Base-by-base conservation (phyloP, 2,113 vertebrate genomes). In the Notarius lentiginosus region DNA sequence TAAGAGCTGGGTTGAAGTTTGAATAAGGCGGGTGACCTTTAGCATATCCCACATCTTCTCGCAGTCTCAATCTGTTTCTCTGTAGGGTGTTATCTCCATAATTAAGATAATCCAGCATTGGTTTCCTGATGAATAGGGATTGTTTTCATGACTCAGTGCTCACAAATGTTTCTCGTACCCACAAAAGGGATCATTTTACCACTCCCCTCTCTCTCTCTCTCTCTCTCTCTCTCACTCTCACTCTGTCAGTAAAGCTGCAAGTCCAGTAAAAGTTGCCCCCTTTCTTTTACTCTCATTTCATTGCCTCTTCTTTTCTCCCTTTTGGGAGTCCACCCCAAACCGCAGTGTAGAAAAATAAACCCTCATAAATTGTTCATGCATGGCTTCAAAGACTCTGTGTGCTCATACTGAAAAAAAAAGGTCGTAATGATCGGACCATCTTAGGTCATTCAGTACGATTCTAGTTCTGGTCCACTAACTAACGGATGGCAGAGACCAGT, bases 21-120 rank as follows among this genome's bases (percentile, higher is more conserved):
- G 22, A 47, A 30, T 27, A 17, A 53, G n/a, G 47, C n/a, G 1
- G 17, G 20, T n/a, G 53, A 81, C 63, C 66, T 72, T 81, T 70
- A 61, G 79, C 66, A 11, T 65, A 41, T 63, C 41, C 56, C 30
- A 70, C 14, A 30, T 76, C 34, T 30, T 56, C 53, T 22, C 47
- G 30, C 49, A 55, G 24, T 12, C n/a, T 51, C 22, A 56, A 27
- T 81, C 55, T 30, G 9, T 58, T 56, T 82, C 66, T 75, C 79
- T 63, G 55, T 70, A 82, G 79, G 68, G 79, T 87, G 86, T 82
- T 87, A 87, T 87, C 86, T 87, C 56, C 51, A 56, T 82, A 75
- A 63, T 73, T 75, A 41, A 18, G 66, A 53, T 73, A 61, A 75
- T 75, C 41, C 55, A 75, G 77, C 24, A 63, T 68, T 82, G 24